Percentiles rank a stretch among this genome's conserved stretches.
Conservation (phyloP, 2,113 vertebrate species). For the Ceyx melanurus region DNA sequence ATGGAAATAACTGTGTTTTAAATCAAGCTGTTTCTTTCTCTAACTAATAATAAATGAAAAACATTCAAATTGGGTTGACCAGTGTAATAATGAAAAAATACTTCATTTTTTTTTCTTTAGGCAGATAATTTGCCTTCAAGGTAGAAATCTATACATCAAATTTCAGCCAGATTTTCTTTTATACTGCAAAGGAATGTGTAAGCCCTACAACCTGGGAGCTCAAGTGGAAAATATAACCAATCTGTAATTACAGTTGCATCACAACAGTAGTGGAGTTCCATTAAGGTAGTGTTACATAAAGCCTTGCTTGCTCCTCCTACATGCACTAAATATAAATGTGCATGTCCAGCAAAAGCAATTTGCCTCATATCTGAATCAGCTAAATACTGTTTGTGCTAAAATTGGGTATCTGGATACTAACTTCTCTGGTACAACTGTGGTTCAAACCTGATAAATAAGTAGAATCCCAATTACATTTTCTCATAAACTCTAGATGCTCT, state of each 20-base stretch:
- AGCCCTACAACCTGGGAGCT: background rate
- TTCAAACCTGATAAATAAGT: background rate
- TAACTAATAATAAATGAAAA: background rate
- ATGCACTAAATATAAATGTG: conserved; percentile 65
- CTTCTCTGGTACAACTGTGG: background rate
- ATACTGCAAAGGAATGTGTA: background rate
- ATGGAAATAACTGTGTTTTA: background rate
- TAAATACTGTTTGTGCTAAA: conserved; percentile 5
- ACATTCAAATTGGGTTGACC: background rate
- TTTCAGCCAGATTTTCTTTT: background rate
- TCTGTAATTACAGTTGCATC: conserved; percentile 8
- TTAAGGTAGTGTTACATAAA: background rate
- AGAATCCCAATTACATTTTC: background rate
- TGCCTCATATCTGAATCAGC: conserved; percentile 32
- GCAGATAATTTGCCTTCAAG: background rate
- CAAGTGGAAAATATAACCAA: background rate
- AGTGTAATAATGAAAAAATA: background rate
- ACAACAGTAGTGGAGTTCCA: background rate
- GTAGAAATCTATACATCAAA: background rate
- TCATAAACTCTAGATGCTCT: background rate
- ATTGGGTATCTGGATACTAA: background rate
- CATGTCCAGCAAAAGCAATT: conserved; percentile 48
- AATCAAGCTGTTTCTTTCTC: background rate
- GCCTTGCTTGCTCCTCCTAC: conserved; percentile 28
- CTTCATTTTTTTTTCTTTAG: background rate